A percentile compares a stretch with the other conserved stretches of the same genome.
phyloP scores from a whole-genome alignment of 1,140 invertebrate genomes.

The Zaprionus ghesquierei region DNA sequence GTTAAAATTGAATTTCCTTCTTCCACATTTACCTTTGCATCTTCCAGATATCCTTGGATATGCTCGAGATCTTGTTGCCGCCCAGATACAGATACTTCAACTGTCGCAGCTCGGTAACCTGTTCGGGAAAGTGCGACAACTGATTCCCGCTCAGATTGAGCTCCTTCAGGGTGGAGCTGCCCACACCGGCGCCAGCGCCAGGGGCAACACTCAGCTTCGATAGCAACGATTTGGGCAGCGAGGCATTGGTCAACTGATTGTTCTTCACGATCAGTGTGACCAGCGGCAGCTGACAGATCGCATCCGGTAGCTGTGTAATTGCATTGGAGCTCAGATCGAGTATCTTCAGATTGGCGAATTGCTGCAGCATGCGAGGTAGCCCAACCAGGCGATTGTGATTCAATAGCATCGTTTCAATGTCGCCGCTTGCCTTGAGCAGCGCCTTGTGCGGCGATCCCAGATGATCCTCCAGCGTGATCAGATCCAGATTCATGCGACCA shows the following conservation, averaged over 20 bases:
- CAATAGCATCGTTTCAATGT: constrained; percentile 87
- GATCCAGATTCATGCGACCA: constrained; percentile 86
- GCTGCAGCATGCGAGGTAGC: constrained; percentile 84
- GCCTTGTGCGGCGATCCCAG: constrained; percentile 82
- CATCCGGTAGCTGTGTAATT: constrained; percentile 89
- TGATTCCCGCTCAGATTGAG: constrained; percentile 96
- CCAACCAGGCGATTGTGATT: constrained; percentile 87
- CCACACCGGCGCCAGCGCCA: not conserved
- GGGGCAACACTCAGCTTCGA: constrained; percentile 48
- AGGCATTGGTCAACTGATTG: constrained; percentile 91
- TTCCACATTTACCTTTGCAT: constrained; percentile 86
- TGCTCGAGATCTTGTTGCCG: constrained; percentile 91
- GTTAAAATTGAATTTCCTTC: no score
- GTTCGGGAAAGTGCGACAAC: constrained; percentile 92
- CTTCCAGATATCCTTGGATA: constrained; percentile 92
- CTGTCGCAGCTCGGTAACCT: constrained; percentile 90
- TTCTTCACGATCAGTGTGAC: constrained; percentile 92
- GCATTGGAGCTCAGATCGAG: constrained; percentile 95
- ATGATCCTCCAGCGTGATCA: constrained; percentile 84
- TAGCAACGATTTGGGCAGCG: constrained; percentile 90
- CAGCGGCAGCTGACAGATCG: constrained; percentile 87
- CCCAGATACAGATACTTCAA: constrained; percentile 95
- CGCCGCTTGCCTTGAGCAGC: constrained; percentile 84
- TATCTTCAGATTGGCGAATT: constrained; percentile 88
- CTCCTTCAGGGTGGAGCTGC: constrained; percentile 86